These are phyloP conservation scores for Buteo buteo DNA, from an alignment of 2,113 vertebrate species.

Conservation along the genomic window DNA sequence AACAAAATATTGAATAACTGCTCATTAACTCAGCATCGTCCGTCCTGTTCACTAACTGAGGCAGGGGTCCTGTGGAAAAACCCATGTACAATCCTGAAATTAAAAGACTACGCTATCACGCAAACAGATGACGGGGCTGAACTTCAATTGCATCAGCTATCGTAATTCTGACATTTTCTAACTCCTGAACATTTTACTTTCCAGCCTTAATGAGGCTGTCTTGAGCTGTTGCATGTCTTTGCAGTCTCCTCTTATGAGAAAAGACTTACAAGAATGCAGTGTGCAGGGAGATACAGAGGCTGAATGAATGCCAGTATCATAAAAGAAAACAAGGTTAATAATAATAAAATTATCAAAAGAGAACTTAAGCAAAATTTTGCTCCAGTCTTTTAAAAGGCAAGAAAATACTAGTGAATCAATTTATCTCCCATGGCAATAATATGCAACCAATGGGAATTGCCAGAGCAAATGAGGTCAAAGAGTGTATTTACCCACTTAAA, in stretches of 20 bases:
- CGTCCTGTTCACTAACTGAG: conserved; percentile 32
- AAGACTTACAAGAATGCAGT: background rate
- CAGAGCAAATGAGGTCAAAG: background rate
- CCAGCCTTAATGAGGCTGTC: background rate
- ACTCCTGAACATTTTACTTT: background rate
- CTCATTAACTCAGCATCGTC: conserved; percentile 59
- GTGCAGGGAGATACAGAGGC: background rate
- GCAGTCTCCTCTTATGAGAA: background rate
- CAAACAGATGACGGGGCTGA: background rate
- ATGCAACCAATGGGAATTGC: background rate
- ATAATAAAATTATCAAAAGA: background rate
- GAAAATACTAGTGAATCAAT: background rate
- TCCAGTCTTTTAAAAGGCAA: background rate
- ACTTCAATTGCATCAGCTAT: background rate
- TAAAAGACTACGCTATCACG: background rate
- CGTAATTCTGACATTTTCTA: background rate
- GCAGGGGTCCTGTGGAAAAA: conserved; percentile 28
- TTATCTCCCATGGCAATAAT: background rate
- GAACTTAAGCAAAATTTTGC: background rate
- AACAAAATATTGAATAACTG: conserved; percentile 69
- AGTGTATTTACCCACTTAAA: background rate
- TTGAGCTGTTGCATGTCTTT: background rate
- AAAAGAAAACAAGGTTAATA: background rate
- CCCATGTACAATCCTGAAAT: background rate
- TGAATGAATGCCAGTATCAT: background rate